Base-by-base conservation (phyloP, 2,888 invertebrate genomes). In the Pristionchus entomophagus region DNA sequence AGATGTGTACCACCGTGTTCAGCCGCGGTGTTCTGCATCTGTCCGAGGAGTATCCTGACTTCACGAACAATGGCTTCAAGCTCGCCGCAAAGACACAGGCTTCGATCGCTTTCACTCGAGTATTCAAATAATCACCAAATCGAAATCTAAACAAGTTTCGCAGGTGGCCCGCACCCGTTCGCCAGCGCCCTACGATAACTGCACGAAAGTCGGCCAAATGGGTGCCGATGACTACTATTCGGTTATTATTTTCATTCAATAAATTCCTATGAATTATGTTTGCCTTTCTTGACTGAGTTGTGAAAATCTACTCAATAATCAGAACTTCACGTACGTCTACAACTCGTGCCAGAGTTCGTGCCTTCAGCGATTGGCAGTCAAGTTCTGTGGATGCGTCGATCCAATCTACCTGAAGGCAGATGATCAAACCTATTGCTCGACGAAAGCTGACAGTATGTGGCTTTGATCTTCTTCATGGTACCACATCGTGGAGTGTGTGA, bases 311-410 rank as follows among this genome's bases (percentile, higher is more conserved):
- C n/a, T n/a, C n/a, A n/a, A n/a, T n/a, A n/a, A n/a, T n/a, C n/a
- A 65, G 65, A 35, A 65, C 35, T 65, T 29, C 65, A 65, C 29
- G 29, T 65, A 65, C 78, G 51, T 51, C 0, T 32, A n/a, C 32
- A 51, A 49, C 29, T 49, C 78, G 32, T 78, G 78, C 19, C 49
- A 78, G 51, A 26, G 29, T 38, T 49, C 51, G 51, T 78, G 51
- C 29, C 78, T 78, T 3, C 78, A 78, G 51, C 22, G 51, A 78
- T 17, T 78, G 14, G 78, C 78, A 2, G 29, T 32, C 29, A 29
- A 49, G 10, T n/a, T 38, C 51, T 78, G 78, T 32, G 32, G 32
- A 19, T 78, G 78, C 32, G 78, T 78, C 32, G 78, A 78, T 29
- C 78, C 78, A 29, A 49, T 78, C 32, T 78, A 49, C 22, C n/a